Evolutionary conservation across 2,113 vertebrate species (phyloP).

Genomic region (Ptychochromis oligacanthus): DNA sequence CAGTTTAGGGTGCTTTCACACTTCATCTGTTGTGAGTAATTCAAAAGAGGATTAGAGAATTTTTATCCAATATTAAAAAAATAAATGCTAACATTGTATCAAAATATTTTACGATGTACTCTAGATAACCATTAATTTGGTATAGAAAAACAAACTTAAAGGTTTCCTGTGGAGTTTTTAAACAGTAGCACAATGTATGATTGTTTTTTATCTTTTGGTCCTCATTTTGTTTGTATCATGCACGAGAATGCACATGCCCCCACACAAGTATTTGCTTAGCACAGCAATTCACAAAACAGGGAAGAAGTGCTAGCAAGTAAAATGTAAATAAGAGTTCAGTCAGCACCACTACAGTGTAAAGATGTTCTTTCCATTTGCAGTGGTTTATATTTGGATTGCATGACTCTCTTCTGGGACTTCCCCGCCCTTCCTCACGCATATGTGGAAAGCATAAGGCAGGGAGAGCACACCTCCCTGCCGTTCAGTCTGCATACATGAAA

Average conservation of each 20-base stretch:
- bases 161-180: not conserved
- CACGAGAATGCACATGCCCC: not conserved
- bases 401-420: not conserved
- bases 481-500: not conserved
- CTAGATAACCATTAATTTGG: not conserved
- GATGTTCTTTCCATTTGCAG: conserved; percentile 5
- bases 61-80: not conserved
- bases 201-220: not conserved
- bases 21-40: not conserved
- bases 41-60: not conserved
- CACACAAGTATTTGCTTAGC: not conserved
- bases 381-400: not conserved
- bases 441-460: not conserved
- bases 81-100: not conserved
- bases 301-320: not conserved
- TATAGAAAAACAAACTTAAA: not conserved
- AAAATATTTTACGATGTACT: not conserved
- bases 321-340: conserved; percentile 1
- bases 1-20: conserved; percentile 54
- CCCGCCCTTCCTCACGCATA: not conserved
- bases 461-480: not conserved
- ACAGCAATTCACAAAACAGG: not conserved
- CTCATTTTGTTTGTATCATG: not conserved
- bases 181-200: not conserved
- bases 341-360: not conserved